These are phyloP conservation scores for Caenorhabditis doughertyi DNA, from an alignment of 2,888 invertebrate genomes.

Conservation along the genomic window DNA sequence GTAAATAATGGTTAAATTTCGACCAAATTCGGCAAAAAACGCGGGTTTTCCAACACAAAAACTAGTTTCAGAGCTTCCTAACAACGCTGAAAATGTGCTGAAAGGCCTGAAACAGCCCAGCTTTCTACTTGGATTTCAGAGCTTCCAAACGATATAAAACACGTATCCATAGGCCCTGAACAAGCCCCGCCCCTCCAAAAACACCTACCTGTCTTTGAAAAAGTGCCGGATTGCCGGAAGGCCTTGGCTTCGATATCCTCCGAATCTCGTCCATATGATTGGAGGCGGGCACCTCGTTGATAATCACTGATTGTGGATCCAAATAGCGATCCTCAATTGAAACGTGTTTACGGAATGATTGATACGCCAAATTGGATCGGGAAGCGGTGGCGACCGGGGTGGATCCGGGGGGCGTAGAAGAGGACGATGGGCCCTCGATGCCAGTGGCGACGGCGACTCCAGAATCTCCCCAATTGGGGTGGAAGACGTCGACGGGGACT, in stretches of 20 bases:
- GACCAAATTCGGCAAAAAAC: too few species aligned
- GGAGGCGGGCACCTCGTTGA: constrained; percentile 63
- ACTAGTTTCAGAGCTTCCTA: too few species aligned
- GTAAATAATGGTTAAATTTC: too few species aligned
- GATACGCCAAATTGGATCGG: constrained; percentile 75
- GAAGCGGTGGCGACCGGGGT: neutral
- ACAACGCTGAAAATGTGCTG: too few species aligned
- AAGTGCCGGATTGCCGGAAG: constrained; percentile 95
- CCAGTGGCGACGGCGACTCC: too few species aligned
- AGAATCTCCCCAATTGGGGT: constrained; percentile 72
- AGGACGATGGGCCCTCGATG: neutral
- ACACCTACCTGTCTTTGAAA: constrained; percentile 93
- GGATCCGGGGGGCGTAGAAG: neutral
- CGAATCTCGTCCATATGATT: constrained; percentile 42
- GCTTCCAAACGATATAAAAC: too few species aligned
- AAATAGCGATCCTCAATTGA: constrained; percentile 78
- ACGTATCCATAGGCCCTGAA: too few species aligned
- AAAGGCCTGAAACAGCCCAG: too few species aligned
- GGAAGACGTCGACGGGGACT: constrained; percentile 41
- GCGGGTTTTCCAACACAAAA: too few species aligned
- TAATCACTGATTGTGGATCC: constrained; percentile 80
- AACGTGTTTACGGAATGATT: constrained; percentile 78
- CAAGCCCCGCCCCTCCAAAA: too few species aligned
- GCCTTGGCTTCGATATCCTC: constrained; percentile 89
- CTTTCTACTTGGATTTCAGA: too few species aligned